A percentile compares a stretch with the other conserved stretches of the same genome.
phyloP scores from a whole-genome alignment of 2,113 vertebrate genomes.

The Nothocercus julius region DNA sequence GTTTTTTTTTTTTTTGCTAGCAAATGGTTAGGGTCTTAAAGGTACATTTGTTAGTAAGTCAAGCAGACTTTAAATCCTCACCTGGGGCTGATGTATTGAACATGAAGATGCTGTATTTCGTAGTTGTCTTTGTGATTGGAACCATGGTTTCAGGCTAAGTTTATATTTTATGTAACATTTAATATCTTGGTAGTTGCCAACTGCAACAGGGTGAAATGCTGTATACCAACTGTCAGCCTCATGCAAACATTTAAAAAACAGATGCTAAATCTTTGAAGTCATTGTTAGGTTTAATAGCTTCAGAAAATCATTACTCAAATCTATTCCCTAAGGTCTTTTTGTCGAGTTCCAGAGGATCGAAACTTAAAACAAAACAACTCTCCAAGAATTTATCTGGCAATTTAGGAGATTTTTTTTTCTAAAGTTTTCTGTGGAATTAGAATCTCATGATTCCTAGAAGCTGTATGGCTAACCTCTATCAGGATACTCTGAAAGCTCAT shows the following conservation, averaged over 20 bases:
- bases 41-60: background rate
- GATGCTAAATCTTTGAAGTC: conserved; percentile 70
- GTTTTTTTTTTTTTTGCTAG: background rate
- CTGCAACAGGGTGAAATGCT: conserved; percentile 17
- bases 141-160: background rate
- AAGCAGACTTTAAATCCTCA: background rate
- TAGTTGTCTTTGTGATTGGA: background rate
- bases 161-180: conserved; percentile 36
- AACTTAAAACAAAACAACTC: conserved; percentile 5
- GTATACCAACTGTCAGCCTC: conserved; percentile 63
- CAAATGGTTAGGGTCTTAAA: background rate
- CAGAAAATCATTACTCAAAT: conserved; percentile 67
- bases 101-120: background rate
- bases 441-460: background rate
- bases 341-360: conserved; percentile 36
- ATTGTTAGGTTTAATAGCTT: conserved; percentile 71
- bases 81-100: background rate
- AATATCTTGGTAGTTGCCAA: conserved; percentile 52
- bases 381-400: conserved; percentile 33
- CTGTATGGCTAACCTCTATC: background rate
- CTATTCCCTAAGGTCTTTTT: conserved; percentile 59
- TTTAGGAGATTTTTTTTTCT: background rate
- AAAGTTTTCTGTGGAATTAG: background rate
- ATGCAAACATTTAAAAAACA: conserved; percentile 62
- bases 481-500: background rate